Evolutionary conservation across 2,888 invertebrate genomes (phyloP), one percentile per base, ranked within the genome.

Genomic region (Meloe dianella): DNA sequence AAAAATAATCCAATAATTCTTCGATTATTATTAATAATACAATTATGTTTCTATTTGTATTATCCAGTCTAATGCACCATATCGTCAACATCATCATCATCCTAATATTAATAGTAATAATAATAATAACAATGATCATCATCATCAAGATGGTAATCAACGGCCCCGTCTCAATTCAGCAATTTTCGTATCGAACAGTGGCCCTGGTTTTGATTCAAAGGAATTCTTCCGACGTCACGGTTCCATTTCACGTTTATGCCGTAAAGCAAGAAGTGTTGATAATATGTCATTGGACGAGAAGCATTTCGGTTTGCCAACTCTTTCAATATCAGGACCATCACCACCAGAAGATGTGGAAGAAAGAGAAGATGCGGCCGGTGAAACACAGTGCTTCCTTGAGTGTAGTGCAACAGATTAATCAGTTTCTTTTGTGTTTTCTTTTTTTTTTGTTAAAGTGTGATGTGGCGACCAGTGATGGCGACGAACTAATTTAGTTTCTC

Each of bases 81-180:
- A 10, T 10, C 32, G 32, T 32, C 6, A 38, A 2, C 56, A 22
- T 6, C 56, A 27, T 14, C 22, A 56, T 17, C 56, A 29, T 14
- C 24, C n/a, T n/a, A n/a, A n/a, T n/a, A n/a, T n/a, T n/a, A n/a
- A n/a, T n/a, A n/a, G n/a, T n/a, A n/a, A n/a, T n/a, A n/a, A n/a
- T n/a, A n/a, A n/a, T n/a, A n/a, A n/a, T n/a, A n/a, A 56, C 1
- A 20, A 56, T 22, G 20, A 57, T 57, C 57, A n/a, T 27, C 57
- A 57, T 17, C 57, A 24, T 17, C 57, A 30, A 10, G 63, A 64
- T 22, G 85, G 88, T 78, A 85, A 88, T 67, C 87, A 88, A 76
- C 87, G 94, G 71, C 92, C 93, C 70, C 89, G 94, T 64, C 92
- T 94, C 80, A 94, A 94, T 83, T 94, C 94, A 68, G 94, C 94